Conservation (phyloP, 1,140 invertebrate genomes). For the Zaprionus vittiger region DNA sequence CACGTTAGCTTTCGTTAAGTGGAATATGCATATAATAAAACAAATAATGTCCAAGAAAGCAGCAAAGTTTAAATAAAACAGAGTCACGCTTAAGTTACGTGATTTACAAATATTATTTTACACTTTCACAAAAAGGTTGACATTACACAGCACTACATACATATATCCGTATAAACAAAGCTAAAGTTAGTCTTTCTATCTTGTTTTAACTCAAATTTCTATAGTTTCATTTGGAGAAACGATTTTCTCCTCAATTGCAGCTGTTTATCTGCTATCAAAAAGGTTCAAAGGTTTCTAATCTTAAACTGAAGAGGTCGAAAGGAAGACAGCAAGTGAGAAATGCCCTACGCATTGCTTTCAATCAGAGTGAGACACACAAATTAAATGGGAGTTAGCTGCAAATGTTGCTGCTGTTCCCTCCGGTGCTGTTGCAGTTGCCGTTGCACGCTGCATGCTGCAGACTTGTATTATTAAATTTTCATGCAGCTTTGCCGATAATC, state of each 20-base stretch:
- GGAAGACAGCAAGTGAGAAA: constrained; percentile 26
- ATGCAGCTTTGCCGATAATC: constrained; percentile 76
- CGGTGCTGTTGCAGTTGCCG: constrained; percentile 1
- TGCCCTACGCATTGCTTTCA: constrained; percentile 47
- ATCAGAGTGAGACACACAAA: constrained; percentile 54
- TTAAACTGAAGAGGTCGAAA: background rate
- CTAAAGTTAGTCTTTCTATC: no score
- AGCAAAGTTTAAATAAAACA: no score
- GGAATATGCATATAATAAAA: no score
- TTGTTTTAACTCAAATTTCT: no score
- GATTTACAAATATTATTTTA: no score
- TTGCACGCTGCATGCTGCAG: constrained; percentile 40
- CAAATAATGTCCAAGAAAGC: no score
- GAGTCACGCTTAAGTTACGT: no score
- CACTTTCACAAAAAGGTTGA: no score
- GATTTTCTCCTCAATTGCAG: background rate
- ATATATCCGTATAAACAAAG: no score
- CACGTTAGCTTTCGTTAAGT: no score
- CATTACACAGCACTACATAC: no score
- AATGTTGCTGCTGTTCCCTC: constrained; percentile 9
- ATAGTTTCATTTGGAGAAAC: no score
- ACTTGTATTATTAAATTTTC: constrained; percentile 77
- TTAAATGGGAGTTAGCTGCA: constrained; percentile 60
- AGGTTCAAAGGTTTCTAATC: background rate
- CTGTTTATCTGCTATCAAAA: constrained; percentile 3